Evolutionary conservation across 1,140 invertebrate genomes (phyloP), one percentile per base, ranked within the genome.

Genomic region (Drosophila murphyi): DNA sequence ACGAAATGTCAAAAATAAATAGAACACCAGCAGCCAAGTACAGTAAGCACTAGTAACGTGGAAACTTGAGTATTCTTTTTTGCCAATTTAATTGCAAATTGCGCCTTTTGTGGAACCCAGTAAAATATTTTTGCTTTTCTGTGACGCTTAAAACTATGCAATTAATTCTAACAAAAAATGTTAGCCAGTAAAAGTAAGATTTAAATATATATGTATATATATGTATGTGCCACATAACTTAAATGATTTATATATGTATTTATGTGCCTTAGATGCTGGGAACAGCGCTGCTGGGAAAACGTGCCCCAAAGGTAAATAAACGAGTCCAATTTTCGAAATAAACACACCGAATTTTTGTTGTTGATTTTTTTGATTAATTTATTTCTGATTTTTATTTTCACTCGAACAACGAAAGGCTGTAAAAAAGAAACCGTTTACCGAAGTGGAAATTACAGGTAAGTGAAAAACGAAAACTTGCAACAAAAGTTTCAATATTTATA

Each of bases 381-480:
- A 70, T 52, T 63, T 59, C 51, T 71, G 60, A 48, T 61, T 73
- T 78, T 64, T 54, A 54, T 74, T 69, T 78, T 56, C 39, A 62
- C 10, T 45, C 57, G 45, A 12, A 31, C 52, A 61, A 55, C 12
- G 45, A 47, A 76, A 91, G 87, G 43, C 88, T 72, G 91, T 92
- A 51, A 92, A 92, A 83, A 92, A 92, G 91, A 92, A 92, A 91
- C 91, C 91, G 50, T 92, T 92, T 43, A 92, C 91, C 55, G 91
- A 92, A 55, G 80, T 90, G 39, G 91, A 92, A 90, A 80, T 92
- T 47, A 85, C 68, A 80, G 91, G 91, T 92, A 70, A 88, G 86
- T 77, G 34, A 41, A 68, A 4, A 20, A 20, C 20, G 20, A 20
- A 20, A 20, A 20, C 20, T 20, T 20, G 5, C 5, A 35, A 48